A percentile compares a stretch with the other conserved stretches of the same genome.
These are phyloP conservation scores for Athetis lepigone DNA, from an alignment of 2,888 invertebrate species.

Conservation along the genomic window DNA sequence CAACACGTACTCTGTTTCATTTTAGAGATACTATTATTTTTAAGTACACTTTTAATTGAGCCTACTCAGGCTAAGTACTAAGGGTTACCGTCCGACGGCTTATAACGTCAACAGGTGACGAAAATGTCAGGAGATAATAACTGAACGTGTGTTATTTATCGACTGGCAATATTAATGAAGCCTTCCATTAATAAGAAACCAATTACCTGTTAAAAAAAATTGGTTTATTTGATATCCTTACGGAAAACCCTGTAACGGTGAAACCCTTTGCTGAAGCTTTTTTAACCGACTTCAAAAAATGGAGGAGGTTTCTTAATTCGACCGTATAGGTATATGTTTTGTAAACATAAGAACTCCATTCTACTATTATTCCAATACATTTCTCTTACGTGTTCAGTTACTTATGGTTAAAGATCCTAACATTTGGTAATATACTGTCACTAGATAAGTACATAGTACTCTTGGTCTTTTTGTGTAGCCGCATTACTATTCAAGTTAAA, in stretches of 20 bases:
- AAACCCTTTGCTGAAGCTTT: not conserved
- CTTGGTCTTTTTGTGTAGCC: too few species aligned
- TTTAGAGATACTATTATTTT: constrained; percentile 58
- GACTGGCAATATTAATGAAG: constrained; percentile 60
- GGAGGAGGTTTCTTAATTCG: too few species aligned
- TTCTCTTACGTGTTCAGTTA: too few species aligned
- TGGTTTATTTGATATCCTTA: constrained; percentile 1
- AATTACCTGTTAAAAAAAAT: constrained; percentile 29
- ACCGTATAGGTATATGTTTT: too few species aligned
- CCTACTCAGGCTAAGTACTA: constrained; percentile 43
- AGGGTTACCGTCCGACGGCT: constrained; percentile 59
- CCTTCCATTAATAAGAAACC: constrained; percentile 42
- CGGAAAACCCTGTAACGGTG: not conserved
- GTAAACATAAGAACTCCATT: too few species aligned
- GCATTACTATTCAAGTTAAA: not conserved
- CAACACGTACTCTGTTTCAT: constrained; percentile 55
- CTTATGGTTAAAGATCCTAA: too few species aligned
- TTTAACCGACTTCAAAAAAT: too few species aligned
- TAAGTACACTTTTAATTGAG: constrained; percentile 57
- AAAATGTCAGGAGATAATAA: constrained; percentile 73
- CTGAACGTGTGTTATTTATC: constrained; percentile 61
- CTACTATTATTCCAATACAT: too few species aligned
- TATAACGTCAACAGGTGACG: constrained; percentile 68
- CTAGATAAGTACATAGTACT: too few species aligned
- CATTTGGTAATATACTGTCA: too few species aligned